phyloP scores from a whole-genome alignment of 2,797 vertebrate species.

The Lutjanus campechanus region DNA sequence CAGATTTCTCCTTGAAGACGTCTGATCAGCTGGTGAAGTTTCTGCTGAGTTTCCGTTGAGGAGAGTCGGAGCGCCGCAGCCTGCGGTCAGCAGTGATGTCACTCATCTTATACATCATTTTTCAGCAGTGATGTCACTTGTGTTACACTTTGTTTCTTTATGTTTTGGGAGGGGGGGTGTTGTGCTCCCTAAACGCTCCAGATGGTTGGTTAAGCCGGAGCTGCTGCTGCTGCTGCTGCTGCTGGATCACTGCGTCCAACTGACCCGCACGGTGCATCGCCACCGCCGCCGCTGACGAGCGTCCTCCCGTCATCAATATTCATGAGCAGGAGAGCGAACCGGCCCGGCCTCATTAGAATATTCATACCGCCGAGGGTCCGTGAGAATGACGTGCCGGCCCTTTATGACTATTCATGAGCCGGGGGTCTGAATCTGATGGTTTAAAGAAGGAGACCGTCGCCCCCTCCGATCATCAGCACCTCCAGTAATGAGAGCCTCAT shows the following conservation, averaged over 20 bases:
- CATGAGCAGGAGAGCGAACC: conserved; percentile 59
- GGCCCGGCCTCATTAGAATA: conserved; percentile 80
- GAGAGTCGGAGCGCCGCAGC: neutral
- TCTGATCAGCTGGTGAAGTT: neutral
- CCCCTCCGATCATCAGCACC: conserved; percentile 42
- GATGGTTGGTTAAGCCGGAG: conserved; percentile 68
- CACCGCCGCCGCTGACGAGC: conserved; percentile 9
- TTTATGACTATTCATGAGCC: conserved; percentile 80
- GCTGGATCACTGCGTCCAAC: conserved; percentile 60
- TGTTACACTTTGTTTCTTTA: too few relatives aligned
- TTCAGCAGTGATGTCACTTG: conserved; percentile 31
- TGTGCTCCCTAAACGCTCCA: conserved; percentile 69
- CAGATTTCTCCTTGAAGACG: too few relatives aligned
- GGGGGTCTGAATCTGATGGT: conserved; percentile 65
- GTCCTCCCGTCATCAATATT: conserved; percentile 77
- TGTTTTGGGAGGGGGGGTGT: neutral
- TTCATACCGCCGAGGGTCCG: conserved; percentile 66
- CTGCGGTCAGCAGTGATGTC: conserved; percentile 25
- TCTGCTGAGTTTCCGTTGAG: neutral
- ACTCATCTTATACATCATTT: conserved; percentile 9
- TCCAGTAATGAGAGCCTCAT: conserved; percentile 54
- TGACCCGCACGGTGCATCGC: conserved; percentile 37
- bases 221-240: conserved; percentile 28
- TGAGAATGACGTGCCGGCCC: conserved; percentile 65
- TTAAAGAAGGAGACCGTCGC: conserved; percentile 22